Evolutionary conservation across 2,888 invertebrate species (phyloP).

Genomic region (Notodonta ziczac): DNA sequence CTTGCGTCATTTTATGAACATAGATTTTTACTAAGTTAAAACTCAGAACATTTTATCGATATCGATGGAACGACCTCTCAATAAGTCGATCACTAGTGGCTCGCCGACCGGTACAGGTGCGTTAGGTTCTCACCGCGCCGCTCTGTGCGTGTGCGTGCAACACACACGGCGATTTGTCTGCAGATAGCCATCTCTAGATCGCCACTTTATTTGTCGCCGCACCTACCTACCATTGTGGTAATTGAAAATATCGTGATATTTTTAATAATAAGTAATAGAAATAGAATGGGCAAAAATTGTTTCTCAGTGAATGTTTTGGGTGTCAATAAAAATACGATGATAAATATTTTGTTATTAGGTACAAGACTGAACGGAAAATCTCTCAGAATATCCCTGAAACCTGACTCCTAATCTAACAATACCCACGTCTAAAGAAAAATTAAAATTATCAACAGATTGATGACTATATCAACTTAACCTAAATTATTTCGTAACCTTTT

Average conservation of each 20-base stretch:
- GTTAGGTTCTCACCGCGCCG: constrained; percentile 72
- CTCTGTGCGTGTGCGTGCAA: constrained; percentile 32
- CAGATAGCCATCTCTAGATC: constrained; percentile 63
- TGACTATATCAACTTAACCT: no score
- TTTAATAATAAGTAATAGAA: not conserved
- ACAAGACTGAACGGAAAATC: no score
- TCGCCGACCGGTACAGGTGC: constrained; percentile 78
- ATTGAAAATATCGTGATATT: not conserved
- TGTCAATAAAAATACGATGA: no score
- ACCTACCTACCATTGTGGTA: constrained; percentile 9
- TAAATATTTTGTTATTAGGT: no score
- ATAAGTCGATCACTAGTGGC: constrained; percentile 52
- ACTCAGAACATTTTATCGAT: constrained; percentile 1
- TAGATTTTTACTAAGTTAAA: not conserved
- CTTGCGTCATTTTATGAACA: no score
- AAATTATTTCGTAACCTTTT: no score
- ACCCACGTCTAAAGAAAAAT: no score
- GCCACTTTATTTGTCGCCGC: constrained; percentile 59
- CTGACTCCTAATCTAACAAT: no score
- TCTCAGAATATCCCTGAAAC: no score
- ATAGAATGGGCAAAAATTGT: no score
- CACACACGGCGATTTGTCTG: constrained; percentile 70
- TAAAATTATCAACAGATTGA: no score
- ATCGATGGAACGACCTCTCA: constrained; percentile 19
- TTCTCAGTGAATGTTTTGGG: no score